Evolutionary conservation across 1,140 invertebrate genomes (phyloP).

Genomic region (Diorhabda sublineata): DNA sequence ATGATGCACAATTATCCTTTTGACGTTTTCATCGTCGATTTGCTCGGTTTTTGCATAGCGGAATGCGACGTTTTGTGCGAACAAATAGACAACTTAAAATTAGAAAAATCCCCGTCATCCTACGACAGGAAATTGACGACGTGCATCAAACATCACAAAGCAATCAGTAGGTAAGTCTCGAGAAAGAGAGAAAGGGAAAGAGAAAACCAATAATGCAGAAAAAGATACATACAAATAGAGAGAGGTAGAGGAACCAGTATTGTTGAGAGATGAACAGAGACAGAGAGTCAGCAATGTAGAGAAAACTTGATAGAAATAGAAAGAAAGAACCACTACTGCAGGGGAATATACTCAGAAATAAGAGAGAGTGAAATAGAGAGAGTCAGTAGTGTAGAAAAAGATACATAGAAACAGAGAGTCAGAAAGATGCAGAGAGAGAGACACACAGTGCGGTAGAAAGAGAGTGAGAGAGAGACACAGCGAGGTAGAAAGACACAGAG

Average conservation of each 20-base stretch:
- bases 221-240: background rate
- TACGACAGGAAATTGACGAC: background rate
- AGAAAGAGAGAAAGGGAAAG: background rate
- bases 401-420: no score
- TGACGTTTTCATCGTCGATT: background rate
- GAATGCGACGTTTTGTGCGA: background rate
- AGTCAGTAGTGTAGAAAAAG: no score
- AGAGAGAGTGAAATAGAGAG: no score
- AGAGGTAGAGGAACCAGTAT: background rate
- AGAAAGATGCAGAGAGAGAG: no score
- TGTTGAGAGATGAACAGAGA: background rate
- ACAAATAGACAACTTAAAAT: background rate
- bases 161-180: background rate
- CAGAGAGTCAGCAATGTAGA: background rate
- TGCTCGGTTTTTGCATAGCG: background rate
- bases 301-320: background rate
- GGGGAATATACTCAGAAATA: no score
- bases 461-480: no score
- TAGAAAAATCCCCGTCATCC: background rate
- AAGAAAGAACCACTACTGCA: background rate
- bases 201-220: background rate
- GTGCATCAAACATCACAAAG: background rate
- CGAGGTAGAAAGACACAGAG: background rate
- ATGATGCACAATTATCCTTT: background rate
- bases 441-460: no score